Base-by-base conservation (phyloP, 1,140 invertebrate species). In the Pemphigus obesinymphae region DNA sequence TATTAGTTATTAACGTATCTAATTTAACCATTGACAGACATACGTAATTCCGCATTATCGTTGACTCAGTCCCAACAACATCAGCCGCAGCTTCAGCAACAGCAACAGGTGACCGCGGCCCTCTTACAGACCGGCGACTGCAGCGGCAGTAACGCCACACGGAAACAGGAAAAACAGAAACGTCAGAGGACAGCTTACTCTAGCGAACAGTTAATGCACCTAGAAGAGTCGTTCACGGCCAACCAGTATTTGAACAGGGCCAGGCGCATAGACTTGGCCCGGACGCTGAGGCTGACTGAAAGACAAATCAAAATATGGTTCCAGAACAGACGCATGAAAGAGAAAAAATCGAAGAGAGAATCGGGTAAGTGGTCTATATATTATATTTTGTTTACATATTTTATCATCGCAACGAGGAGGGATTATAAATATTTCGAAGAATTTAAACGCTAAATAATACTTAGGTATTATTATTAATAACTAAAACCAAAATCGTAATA, bases 271-370 rank as follows among this genome's bases (percentile, higher is more conserved):
- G 97, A 99, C 89, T 97, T 99, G 93, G 96, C 96, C 84, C 96
- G 97, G 88, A 94, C 95, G 84, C 91, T 98, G 83, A 97, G 96
- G 89, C 91, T 98, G 85, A 97, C 96, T 85, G 96, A 98, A 89
- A 90, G 96, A 87, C 96, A 98, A 89, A 98, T 98, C 86, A 99
- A 99, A 91, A 98, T 98, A 87, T 98, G 96, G 96, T 98, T 98
- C 89, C 96, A 98, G 89, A 98, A 99, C 90, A 90, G 97, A 85
- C 91, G 97, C 87, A 99, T 99, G 97, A 99, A 99, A 26, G 68
- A 84, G 70, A 84, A 84, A 89, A 96, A 96, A 86, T 80, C 80
- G 8, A 82, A 63, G 2, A 82, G 72, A 70, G 72, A 66, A 26
- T 45, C 66, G 11, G 34, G 61, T 68, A 1, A 70, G 61, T 23